These are phyloP conservation scores for Gryllus longicercus DNA, from an alignment of 2,888 invertebrate species.

Conservation along the genomic window DNA sequence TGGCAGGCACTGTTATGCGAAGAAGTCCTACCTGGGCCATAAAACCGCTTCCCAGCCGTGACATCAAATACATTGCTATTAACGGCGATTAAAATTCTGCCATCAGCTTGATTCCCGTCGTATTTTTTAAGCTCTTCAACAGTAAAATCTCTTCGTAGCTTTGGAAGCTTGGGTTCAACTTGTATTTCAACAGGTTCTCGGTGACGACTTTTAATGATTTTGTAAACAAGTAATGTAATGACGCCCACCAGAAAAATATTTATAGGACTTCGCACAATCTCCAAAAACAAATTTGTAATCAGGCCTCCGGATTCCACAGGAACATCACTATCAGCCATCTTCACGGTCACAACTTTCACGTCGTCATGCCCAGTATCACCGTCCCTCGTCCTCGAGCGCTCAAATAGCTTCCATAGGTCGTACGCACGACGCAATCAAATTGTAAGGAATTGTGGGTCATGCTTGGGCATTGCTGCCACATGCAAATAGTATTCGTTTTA, in stretches of 20 bases:
- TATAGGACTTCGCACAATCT: slow-evolving; percentile 67
- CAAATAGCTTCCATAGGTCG: background rate
- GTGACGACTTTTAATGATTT: slow-evolving; percentile 60
- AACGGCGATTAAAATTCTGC: slow-evolving; percentile 85
- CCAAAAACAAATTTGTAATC: slow-evolving; percentile 50
- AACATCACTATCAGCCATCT: slow-evolving; percentile 33
- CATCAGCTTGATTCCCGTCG: slow-evolving; percentile 83
- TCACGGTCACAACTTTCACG: slow-evolving; percentile 29
- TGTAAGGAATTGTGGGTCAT: background rate
- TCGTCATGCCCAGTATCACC: slow-evolving; percentile 31
- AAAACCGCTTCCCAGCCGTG: slow-evolving; percentile 83
- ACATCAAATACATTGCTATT: slow-evolving; percentile 95
- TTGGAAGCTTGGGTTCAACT: slow-evolving; percentile 65
- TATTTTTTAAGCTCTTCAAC: slow-evolving; percentile 79
- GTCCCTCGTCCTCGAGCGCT: background rate
- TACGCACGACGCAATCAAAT: background rate
- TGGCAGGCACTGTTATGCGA: background rate
- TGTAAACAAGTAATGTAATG: slow-evolving; percentile 69
- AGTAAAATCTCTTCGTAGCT: slow-evolving; percentile 83
- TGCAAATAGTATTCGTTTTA: too few species aligned
- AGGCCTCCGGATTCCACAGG: slow-evolving; percentile 28
- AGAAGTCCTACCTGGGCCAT: slow-evolving; percentile 78
- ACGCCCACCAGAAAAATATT: slow-evolving; percentile 66
- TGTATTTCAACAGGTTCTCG: slow-evolving; percentile 43
- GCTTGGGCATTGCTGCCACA: too few species aligned